Percentiles rank a stretch among this genome's conserved stretches.
Conservation (phyloP, 2,113 vertebrate genomes). For the Merops nubicus region DNA sequence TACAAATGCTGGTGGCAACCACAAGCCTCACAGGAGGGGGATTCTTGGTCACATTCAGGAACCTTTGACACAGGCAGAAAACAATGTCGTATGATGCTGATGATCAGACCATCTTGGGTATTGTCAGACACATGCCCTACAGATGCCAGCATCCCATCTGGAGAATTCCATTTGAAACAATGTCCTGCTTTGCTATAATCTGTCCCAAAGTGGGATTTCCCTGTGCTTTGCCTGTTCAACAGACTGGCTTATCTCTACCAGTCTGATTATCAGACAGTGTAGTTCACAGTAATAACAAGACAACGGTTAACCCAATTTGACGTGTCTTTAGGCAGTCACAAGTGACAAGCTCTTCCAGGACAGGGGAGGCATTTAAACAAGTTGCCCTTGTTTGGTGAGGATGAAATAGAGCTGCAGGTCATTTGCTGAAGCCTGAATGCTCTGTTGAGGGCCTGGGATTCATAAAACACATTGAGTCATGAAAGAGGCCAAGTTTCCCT, state of each 20-base stretch:
- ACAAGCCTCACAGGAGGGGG: not conserved
- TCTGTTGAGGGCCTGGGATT: not conserved
- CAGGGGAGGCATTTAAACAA: constrained; percentile 45
- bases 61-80: not conserved
- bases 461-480: constrained; percentile 36
- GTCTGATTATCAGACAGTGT: constrained; percentile 5
- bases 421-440: constrained; percentile 54
- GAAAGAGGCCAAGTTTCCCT: constrained; percentile 63
- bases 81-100: not conserved
- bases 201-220: not conserved
- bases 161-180: not conserved
- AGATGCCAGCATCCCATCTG: not conserved
- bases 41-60: not conserved
- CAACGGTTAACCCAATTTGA: constrained; percentile 22
- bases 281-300: constrained; percentile 14
- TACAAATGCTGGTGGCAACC: not conserved
- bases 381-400: constrained; percentile 43
- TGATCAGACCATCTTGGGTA: not conserved
- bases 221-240: constrained; percentile 7
- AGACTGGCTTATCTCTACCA: constrained; percentile 12
- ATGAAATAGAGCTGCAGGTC: constrained; percentile 55
- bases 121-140: not conserved
- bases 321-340: constrained; percentile 21
- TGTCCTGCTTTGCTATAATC: constrained; percentile 5
- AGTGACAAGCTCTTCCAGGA: not conserved